Base-by-base conservation (phyloP, 2,888 invertebrate genomes). In the Dorcus hopei region DNA sequence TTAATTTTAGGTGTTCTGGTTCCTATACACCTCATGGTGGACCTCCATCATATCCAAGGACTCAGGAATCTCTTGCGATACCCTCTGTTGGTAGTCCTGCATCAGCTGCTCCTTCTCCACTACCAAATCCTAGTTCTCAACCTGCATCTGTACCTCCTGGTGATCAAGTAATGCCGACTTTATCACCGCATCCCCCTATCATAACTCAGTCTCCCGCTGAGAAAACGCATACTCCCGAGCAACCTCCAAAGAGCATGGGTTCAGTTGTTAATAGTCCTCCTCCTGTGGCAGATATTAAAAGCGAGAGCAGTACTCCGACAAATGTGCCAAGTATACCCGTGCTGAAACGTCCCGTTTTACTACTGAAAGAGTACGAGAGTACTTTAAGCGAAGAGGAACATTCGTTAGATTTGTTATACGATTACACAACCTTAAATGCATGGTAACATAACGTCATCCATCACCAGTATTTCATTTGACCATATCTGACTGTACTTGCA, bases 381-480 rank as follows among this genome's bases (percentile, higher is more conserved):
- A 88, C 89, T 69, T 83, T 90, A 54, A 85, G 89, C 26, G 93
- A 93, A 69, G 93, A 95, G 74, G 90, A 90, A 74, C 87, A 87
- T 69, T 85, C 88, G 57, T 83, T 91, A 65, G 88, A 91, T 68
- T 85, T 90, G 80, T 84, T 97, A 16, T 96, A 96, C 79, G 95
- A 96, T 80, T 95, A 94, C 80, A 85, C 91, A 67, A 87, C 88
- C 69, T 84, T 92, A 67, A 86, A 91, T 74, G 90, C 89, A 45
- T 95, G 94, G 95, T 91, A 74, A 83, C 85, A 81, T 52, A 45
- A 9, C 40, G 7, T 43, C 9, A 11, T 7, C 16, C 19, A 23
- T 4, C 3, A 19, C 2, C 3, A 45, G 2, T 19, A 45, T 45
- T 45, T 19, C 9, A 8, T 0, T 9, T 3, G 5, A 41, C 26